Conservation (phyloP, 2,888 invertebrate species). For the Thyatira batis region DNA sequence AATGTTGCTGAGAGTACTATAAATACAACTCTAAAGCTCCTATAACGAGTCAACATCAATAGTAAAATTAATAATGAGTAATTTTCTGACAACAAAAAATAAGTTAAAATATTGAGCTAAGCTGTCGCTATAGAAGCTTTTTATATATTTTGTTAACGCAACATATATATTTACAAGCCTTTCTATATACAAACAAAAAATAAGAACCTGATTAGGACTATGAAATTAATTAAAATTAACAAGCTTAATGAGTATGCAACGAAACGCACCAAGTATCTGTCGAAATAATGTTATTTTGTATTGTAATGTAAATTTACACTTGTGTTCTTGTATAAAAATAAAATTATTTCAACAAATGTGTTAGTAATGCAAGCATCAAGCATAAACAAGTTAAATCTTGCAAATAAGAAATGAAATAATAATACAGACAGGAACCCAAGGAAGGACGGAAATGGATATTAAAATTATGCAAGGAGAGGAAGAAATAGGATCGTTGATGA, state of each 20-base stretch:
- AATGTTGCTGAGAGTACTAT: slow-evolving; percentile 12
- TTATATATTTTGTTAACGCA: slow-evolving; percentile 21
- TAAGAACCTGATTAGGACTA: slow-evolving; percentile 21
- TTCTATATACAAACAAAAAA: slow-evolving; percentile 28
- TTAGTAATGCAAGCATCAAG: slow-evolving; percentile 59
- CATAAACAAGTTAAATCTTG: slow-evolving; percentile 48
- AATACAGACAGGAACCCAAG: slow-evolving; percentile 62
- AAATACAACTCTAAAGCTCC: slow-evolving; percentile 42
- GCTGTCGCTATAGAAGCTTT: slow-evolving; percentile 68
- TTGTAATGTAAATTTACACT: slow-evolving; percentile 2
- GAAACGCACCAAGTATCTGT: slow-evolving; percentile 26
- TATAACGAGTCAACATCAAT: slow-evolving; percentile 36
- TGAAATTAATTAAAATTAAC: slow-evolving; percentile 31
- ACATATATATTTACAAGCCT: slow-evolving; percentile 29
- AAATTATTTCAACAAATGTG: slow-evolving; percentile 49
- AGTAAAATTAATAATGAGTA: slow-evolving; percentile 6
- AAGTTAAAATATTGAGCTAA: slow-evolving; percentile 26
- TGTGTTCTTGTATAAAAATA: slow-evolving; percentile 15
- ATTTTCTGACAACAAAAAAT: neutral
- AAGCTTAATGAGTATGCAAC: slow-evolving; percentile 35
- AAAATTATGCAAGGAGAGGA: slow-evolving; percentile 63
- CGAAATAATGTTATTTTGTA: slow-evolving; percentile 31
- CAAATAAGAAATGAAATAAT: slow-evolving; percentile 67
- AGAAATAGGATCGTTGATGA: slow-evolving; percentile 72
- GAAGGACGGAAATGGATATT: slow-evolving; percentile 48